A percentile compares a stretch with the other conserved stretches of the same genome.
phyloP scores from a whole-genome alignment of 2,797 vertebrate species.

The Crenichthys baileyi region DNA sequence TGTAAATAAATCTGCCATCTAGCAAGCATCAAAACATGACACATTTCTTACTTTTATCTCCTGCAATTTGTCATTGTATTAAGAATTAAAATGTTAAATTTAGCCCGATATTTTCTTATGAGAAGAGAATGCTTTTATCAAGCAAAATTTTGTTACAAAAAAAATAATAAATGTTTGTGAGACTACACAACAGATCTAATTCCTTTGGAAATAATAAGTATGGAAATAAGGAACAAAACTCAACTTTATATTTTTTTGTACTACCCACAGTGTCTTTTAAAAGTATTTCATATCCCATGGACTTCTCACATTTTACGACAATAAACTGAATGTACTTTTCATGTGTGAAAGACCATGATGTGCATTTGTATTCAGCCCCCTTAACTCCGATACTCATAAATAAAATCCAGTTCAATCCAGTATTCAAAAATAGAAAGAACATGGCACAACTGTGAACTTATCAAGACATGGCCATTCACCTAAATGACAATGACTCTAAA shows the following conservation, averaged over 20 bases:
- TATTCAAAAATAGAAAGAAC: too few species aligned
- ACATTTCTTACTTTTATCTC: constrained; percentile 9
- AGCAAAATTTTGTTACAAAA: background rate
- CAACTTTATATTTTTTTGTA: background rate
- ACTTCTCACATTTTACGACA: too few species aligned
- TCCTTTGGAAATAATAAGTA: constrained; percentile 11
- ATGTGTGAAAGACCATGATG: too few species aligned
- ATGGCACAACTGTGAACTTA: too few species aligned
- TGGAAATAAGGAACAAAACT: background rate
- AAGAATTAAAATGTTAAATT: constrained; percentile 26
- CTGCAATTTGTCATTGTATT: background rate
- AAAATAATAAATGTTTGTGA: constrained; percentile 5
- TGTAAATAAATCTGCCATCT: constrained; percentile 48
- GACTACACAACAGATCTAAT: background rate
- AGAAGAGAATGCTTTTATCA: background rate
- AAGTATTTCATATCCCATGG: too few species aligned
- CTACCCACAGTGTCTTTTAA: background rate
- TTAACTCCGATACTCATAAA: too few species aligned
- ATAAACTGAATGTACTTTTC: too few species aligned
- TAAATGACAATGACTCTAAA: background rate
- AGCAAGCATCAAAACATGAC: constrained; percentile 37
- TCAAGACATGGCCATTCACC: too few species aligned
- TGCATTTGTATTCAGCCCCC: too few species aligned
- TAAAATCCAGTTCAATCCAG: too few species aligned
- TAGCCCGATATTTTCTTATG: background rate